Base-by-base conservation (phyloP, 2,113 vertebrate species). In the Struthio camelus region DNA sequence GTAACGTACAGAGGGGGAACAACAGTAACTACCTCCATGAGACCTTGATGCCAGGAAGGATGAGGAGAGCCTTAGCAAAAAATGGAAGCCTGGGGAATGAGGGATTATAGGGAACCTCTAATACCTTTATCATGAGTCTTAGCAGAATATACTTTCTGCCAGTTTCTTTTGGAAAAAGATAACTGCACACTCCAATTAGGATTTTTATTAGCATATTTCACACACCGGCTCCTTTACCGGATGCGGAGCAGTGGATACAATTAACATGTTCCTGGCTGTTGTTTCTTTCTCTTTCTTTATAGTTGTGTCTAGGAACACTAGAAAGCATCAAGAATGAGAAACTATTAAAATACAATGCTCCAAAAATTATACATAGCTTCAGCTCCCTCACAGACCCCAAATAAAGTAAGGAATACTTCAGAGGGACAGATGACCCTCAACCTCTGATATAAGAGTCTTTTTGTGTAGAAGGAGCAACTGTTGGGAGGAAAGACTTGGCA, bases 291-390 rank as follows among this genome's bases (percentile, higher is more conserved):
- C 76, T 82, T 20, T 71, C 75, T 87, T 71, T 44, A 62, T 9
- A 62, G n/a, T 42, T 91, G 24, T 44, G 62, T 87, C 36, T 30
- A 67, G 85, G 79, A 94, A 40, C 11, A 80, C 1, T 9, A 10
- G n/a, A 85, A 58, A 58, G 17, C 22, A 87, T 87, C 87, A 82
- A 89, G 86, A 78, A 86, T 38, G 38, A 92, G 73, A 89, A 89
- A 69, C 14, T 11, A 1, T 65, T 91, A 87, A 89, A 87, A 93
- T 70, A n/a, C 58, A 91, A 73, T 91, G 24, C 78, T 82, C 25
- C 32, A 44, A 53, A 86, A 77, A 23, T 58, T 94, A 13, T 23
- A 16, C 15, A 23, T 28, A 46, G 17, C 48, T 89, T 9, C 65
- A 85, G 5, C 36, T 90, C 38, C 66, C 54, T 51, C 66, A 24